phyloP scores from a whole-genome alignment of 2,113 vertebrate species.

The Dicentrarchus labrax region DNA sequence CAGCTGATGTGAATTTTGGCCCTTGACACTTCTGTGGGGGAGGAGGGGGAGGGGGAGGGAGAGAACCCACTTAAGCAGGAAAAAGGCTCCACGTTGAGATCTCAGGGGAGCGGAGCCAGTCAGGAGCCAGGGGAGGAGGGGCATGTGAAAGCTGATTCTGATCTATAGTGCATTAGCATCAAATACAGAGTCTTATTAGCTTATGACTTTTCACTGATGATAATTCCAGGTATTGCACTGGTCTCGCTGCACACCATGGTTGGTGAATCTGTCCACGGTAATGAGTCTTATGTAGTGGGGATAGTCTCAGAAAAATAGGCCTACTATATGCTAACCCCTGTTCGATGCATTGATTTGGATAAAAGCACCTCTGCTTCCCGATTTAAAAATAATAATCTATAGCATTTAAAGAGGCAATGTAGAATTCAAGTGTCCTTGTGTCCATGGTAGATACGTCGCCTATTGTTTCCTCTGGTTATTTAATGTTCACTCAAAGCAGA shows the following conservation, averaged over 20 bases:
- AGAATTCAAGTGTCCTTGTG: background rate
- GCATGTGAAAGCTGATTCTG: background rate
- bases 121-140: background rate
- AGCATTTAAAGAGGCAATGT: background rate
- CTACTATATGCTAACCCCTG: background rate
- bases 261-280: background rate
- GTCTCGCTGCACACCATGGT: background rate
- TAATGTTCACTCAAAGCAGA: background rate
- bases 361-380: background rate
- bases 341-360: slow-evolving; percentile 10
- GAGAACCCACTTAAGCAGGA: slow-evolving; percentile 25
- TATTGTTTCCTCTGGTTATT: background rate
- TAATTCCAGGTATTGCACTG: background rate
- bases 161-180: slow-evolving; percentile 31
- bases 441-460: background rate
- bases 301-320: background rate
- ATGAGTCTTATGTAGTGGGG: background rate
- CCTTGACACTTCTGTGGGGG: slow-evolving; percentile 3
- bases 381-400: background rate
- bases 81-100: slow-evolving; percentile 17
- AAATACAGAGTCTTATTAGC: background rate
- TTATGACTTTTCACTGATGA: slow-evolving; percentile 16
- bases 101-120: slow-evolving; percentile 14
- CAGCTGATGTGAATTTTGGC: slow-evolving; percentile 57
- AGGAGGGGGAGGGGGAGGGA: background rate